phyloP scores from a whole-genome alignment of 2,113 vertebrate genomes.

The Balaeniceps rex region DNA sequence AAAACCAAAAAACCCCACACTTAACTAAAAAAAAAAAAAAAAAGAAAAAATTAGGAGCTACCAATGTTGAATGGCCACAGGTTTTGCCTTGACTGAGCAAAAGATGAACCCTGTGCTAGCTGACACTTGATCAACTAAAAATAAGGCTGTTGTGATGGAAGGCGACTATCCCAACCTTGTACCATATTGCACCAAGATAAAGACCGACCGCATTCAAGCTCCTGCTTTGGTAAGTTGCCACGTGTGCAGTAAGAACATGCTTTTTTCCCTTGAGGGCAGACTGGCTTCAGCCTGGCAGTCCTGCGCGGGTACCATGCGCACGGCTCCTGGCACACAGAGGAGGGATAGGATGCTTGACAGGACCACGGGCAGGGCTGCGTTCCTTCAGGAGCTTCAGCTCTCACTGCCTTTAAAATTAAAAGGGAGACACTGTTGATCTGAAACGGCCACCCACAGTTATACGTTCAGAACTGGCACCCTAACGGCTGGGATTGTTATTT shows the following conservation, averaged over 20 bases:
- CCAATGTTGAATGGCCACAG: background rate
- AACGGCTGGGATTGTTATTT: background rate
- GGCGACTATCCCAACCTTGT: background rate
- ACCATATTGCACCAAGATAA: too few species aligned
- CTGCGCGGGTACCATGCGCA: accelerated
- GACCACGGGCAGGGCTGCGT: background rate
- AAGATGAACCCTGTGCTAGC: background rate
- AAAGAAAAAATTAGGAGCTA: background rate
- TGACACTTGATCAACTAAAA: background rate
- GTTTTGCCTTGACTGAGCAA: background rate
- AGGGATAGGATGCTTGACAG: background rate
- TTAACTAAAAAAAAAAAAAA: background rate
- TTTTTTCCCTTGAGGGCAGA: background rate
- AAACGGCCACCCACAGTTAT: background rate
- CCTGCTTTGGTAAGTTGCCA: background rate
- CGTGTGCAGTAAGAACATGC: accelerated
- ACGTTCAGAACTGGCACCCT: background rate
- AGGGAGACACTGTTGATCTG: background rate
- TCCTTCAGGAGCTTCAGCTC: background rate
- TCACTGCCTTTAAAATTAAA: background rate
- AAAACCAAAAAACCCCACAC: background rate
- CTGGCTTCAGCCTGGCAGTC: background rate
- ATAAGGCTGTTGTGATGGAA: background rate
- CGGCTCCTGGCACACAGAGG: background rate
- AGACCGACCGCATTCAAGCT: too few species aligned